Evolutionary conservation across 2,888 invertebrate genomes (phyloP), one percentile per base, ranked within the genome.

Genomic region (Scaptomyza tumidula): DNA sequence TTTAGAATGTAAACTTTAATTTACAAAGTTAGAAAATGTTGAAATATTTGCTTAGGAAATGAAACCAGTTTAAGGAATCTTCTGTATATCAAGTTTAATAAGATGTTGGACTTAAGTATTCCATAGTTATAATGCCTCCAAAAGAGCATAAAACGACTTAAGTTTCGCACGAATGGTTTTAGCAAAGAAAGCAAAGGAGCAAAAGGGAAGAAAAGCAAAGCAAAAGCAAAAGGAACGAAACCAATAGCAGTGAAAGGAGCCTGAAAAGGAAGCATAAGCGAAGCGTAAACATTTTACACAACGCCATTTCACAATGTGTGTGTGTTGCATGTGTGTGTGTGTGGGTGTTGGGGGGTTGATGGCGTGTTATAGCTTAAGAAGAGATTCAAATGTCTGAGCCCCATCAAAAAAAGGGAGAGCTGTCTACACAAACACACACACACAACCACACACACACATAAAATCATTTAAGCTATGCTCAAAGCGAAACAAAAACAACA

Each of bases 281-380:
- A 86, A 83, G 86, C 83, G 83, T 83, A 72, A 83, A 83, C 84
- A 83, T 83, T 83, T 83, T 86, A 83, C 86, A 86, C 86, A 78
- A 85, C 69, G 86, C 80, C 80, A 82, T 85, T 80, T 75, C 71
- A 64, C 66, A 55, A 63, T 48, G 50, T 39, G 50, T 44, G 24
- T 14, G 33, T 33, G 33, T 24, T 33, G 39, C 29, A 16, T 46
- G 37, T 29, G 39, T 39, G n/a, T n/a, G 48, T 49, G 58, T 37
- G 16, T 0, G 33, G 10, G 16, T 13, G 3, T 29, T 11, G 48
- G 48, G 57, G 37, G 35, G 29, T 11, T 39, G 7, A 3, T 35
- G 35, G 35, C 19, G 16, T 35, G 49, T 41, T 14, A 27, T 46
- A 43, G 55, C 75, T 57, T 71, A 75, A 71, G 55, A 54, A 60